These are phyloP conservation scores for Halcyon malimbica DNA, from an alignment of 2,113 vertebrate genomes.

Conservation along the genomic window DNA sequence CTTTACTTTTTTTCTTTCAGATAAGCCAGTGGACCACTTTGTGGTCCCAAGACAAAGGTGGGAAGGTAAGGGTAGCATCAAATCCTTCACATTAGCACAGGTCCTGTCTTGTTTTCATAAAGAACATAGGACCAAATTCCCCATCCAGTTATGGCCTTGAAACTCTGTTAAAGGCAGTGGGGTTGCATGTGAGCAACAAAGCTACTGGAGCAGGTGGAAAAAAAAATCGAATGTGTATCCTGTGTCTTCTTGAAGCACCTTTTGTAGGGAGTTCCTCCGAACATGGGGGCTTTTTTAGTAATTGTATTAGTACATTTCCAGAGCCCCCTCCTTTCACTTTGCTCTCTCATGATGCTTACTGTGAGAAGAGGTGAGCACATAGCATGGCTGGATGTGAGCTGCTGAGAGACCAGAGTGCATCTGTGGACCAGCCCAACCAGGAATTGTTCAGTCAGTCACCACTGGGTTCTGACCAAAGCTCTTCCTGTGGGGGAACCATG, in stretches of 20 bases:
- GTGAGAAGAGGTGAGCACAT: background rate
- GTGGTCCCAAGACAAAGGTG: background rate
- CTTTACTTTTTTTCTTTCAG: background rate
- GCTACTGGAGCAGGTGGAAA: background rate
- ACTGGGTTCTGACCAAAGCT: background rate
- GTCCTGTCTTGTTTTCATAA: background rate
- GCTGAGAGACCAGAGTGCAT: too few species aligned
- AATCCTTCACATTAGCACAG: background rate
- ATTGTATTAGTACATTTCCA: background rate
- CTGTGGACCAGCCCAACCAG: too few species aligned
- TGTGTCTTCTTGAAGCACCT: background rate
- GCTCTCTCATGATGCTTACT: background rate
- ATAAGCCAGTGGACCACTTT: background rate
- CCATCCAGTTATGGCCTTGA: fast-evolving
- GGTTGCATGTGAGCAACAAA: background rate
- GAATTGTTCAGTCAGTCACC: background rate
- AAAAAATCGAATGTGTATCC: background rate
- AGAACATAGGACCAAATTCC: background rate
- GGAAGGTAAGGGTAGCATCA: background rate
- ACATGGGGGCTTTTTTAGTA: background rate
- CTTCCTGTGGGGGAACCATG: background rate
- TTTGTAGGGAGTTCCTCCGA: background rate
- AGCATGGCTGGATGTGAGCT: background rate
- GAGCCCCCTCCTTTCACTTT: fast-evolving
- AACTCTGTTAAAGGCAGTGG: background rate